phyloP scores from a whole-genome alignment of 2,888 invertebrate species.

The Brachylomia viminalis region DNA sequence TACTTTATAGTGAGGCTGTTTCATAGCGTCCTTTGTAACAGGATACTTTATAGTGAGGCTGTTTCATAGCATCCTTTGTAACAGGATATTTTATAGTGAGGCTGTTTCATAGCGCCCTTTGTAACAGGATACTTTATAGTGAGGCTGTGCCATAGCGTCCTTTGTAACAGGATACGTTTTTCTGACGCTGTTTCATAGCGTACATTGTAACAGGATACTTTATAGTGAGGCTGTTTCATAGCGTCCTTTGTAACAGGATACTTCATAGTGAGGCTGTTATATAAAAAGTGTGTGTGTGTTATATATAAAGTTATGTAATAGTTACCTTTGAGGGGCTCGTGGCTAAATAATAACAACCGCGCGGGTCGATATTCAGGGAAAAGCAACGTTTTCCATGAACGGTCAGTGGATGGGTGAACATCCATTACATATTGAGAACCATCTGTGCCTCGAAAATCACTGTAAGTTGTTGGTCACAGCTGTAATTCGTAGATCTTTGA shows the following conservation, averaged over 20 bases:
- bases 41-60: too few species aligned
- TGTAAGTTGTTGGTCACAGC: background rate
- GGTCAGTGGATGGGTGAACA: background rate
- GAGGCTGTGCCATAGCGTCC: slow-evolving; percentile 16
- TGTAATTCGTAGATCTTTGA: background rate
- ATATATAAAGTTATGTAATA: too few species aligned
- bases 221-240: background rate
- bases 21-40: slow-evolving; percentile 15
- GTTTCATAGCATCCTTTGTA: slow-evolving; percentile 28
- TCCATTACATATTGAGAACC: background rate
- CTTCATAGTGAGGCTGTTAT: too few species aligned
- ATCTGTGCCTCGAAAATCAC: background rate
- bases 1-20: too few species aligned
- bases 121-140: too few species aligned
- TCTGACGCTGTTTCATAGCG: slow-evolving; percentile 23
- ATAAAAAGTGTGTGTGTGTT: too few species aligned
- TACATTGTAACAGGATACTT: slow-evolving; percentile 20
- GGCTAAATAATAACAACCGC: background rate
- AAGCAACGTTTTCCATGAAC: background rate
- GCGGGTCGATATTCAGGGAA: background rate
- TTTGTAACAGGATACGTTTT: slow-evolving; percentile 15
- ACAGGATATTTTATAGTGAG: too few species aligned
- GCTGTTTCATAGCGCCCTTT: slow-evolving; percentile 23
- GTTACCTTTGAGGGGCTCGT: background rate
- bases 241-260: too few species aligned